Percentiles rank a stretch among this genome's conserved stretches.
phyloP scores from a whole-genome alignment of 1,140 invertebrate species.

The Aphaenogaster floridana region DNA sequence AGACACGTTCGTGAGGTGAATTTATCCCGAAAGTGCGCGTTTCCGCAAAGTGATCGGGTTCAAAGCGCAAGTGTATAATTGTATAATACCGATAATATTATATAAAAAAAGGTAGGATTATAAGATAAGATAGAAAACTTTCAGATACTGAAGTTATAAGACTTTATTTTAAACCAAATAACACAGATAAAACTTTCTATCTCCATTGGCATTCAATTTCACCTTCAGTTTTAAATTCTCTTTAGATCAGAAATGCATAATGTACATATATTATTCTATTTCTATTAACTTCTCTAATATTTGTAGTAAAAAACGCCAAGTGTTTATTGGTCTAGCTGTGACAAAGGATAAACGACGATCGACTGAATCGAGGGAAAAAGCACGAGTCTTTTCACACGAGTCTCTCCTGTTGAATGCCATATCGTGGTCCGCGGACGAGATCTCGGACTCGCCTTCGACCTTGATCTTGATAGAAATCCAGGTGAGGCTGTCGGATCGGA shows the following conservation, averaged over 20 bases:
- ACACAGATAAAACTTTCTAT: not conserved
- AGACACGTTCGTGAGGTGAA: constrained; percentile 7
- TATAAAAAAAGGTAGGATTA: constrained; percentile 3
- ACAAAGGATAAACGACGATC: constrained; percentile 11
- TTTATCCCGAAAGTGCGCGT: constrained; percentile 6
- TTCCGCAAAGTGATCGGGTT: not conserved
- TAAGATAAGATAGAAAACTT: not conserved
- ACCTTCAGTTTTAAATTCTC: not conserved
- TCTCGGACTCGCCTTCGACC: constrained; percentile 30
- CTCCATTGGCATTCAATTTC: not conserved
- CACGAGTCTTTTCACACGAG: not conserved
- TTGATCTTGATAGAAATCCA: constrained; percentile 66
- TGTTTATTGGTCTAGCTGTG: not conserved
- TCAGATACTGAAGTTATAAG: not conserved
- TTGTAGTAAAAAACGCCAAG: not conserved
- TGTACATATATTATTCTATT: not conserved
- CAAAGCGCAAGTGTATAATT: not conserved
- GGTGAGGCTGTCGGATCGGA: constrained; percentile 32
- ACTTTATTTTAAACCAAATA: not conserved
- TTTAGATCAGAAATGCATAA: not conserved
- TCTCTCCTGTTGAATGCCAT: not conserved
- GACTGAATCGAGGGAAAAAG: not conserved
- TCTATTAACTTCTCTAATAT: not conserved
- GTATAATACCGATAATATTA: constrained; percentile 5
- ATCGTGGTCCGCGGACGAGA: not conserved